phyloP scores from a whole-genome alignment of 2,888 invertebrate species.

The Elaeidobius kamerunicus region DNA sequence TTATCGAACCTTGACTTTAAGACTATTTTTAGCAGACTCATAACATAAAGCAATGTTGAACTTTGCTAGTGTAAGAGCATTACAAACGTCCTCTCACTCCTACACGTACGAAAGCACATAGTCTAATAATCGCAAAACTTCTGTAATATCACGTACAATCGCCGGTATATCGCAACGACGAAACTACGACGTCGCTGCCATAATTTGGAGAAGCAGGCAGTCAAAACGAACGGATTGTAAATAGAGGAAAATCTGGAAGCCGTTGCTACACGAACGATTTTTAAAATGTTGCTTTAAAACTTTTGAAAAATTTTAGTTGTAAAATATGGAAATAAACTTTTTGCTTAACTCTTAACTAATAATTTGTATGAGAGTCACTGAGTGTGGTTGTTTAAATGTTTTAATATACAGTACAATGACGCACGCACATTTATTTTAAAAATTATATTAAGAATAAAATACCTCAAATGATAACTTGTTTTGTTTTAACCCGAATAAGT shows the following conservation, averaged over 20 bases:
- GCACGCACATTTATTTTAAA: too few relatives aligned
- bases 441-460: too few relatives aligned
- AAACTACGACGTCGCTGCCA: slow-evolving; percentile 26
- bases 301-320: not conserved
- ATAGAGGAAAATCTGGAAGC: slow-evolving; percentile 20
- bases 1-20: not conserved
- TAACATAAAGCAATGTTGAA: slow-evolving; percentile 9
- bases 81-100: slow-evolving; percentile 17
- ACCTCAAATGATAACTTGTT: too few relatives aligned
- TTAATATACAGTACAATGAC: too few relatives aligned
- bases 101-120: slow-evolving; percentile 17
- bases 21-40: not conserved
- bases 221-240: slow-evolving; percentile 28
- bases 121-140: slow-evolving; percentile 29
- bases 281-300: not conserved
- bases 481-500: too few relatives aligned
- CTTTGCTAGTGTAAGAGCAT: slow-evolving; percentile 16
- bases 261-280: not conserved
- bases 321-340: too few relatives aligned
- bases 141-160: slow-evolving; percentile 28
- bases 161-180: slow-evolving; percentile 28
- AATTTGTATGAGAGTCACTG: too few relatives aligned
- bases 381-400: too few relatives aligned
- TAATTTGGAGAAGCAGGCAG: slow-evolving; percentile 26
- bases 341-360: too few relatives aligned